These are phyloP conservation scores for Dasypogon diadema DNA, from an alignment of 2,888 invertebrate genomes.

Conservation along the genomic window DNA sequence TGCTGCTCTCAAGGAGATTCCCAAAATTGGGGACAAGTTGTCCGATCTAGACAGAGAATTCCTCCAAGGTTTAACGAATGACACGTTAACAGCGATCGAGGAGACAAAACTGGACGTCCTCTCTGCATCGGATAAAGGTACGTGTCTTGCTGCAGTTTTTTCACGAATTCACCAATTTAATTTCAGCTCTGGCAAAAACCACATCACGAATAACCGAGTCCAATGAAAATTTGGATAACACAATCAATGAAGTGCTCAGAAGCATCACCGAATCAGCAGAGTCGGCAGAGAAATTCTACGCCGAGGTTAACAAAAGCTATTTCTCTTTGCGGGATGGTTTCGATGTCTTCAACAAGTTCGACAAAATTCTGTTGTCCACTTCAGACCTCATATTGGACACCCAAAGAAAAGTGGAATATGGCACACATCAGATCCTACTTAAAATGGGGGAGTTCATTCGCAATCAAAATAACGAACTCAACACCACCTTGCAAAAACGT, in stretches of 20 bases:
- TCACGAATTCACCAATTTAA: too few relatives aligned
- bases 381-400: slow-evolving; percentile 87
- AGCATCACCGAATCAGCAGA: slow-evolving; percentile 73
- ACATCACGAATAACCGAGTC: slow-evolving; percentile 71
- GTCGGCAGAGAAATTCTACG: slow-evolving; percentile 72
- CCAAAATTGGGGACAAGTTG: slow-evolving; percentile 69
- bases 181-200: slow-evolving; percentile 69
- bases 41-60: slow-evolving; percentile 68
- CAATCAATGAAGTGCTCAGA: slow-evolving; percentile 71
- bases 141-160: too few relatives aligned
- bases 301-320: slow-evolving; percentile 72
- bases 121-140: slow-evolving; percentile 69
- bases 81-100: slow-evolving; percentile 73
- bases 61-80: slow-evolving; percentile 73
- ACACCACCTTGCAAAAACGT: slow-evolving; percentile 75
- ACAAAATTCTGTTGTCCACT: slow-evolving; percentile 83
- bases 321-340: slow-evolving; percentile 72
- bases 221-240: slow-evolving; percentile 70
- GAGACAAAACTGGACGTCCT: slow-evolving; percentile 70
- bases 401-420: slow-evolving; percentile 86
- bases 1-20: slow-evolving; percentile 66
- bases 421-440: slow-evolving; percentile 82
- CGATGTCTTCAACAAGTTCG: slow-evolving; percentile 75
- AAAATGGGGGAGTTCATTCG: slow-evolving; percentile 80
- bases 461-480: slow-evolving; percentile 75